Evolutionary conservation across 2,888 invertebrate species (phyloP), one percentile per base, ranked within the genome.

Genomic region (Pinctada fucata): DNA sequence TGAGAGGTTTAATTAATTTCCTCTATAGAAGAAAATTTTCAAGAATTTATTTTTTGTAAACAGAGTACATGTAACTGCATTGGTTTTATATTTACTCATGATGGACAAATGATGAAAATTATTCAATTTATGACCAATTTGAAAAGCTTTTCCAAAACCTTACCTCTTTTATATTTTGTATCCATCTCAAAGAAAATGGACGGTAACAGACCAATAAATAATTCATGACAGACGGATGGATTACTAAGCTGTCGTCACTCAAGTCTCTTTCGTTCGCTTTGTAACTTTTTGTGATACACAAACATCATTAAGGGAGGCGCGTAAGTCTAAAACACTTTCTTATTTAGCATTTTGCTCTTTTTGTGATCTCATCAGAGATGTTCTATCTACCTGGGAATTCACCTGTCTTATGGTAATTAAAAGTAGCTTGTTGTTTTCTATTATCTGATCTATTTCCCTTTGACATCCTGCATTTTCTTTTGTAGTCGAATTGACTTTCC

Each of bases 401-500:
- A 77, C 76, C 76, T 77, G 76, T 66, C 63, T 52, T n/a, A 52
- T 52, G 52, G 72, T 77, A 77, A 77, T 77, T 77, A 77, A 77
- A 72, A 66, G 66, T 72, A 51, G 67, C 66, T 49, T 77, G 76
- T 77, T 77, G 72, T 77, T 66, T 31, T 51, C 72, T 16, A 51
- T 70, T 77, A 77, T 72, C 76, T 66, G 76, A 63, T 70, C 47
- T 72, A 77, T 77, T 77, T 77, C 76, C 76, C 67, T 66, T n/a
- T 49, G 49, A 65, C 72, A 66, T 77, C 76, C 76, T 72, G 76
- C 76, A 71, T 52, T 49, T 66, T 72, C 72, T 72, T 77, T 77
- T 77, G 72, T 77, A 77, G 76, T 67, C 16, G 72, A 72, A 50
- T 72, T 77, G 76, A 77, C 76, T 77, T 77, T 64, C 76, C 76